Evolutionary conservation across 2,888 invertebrate genomes (phyloP).

Genomic region (Nomada goodeniana): DNA sequence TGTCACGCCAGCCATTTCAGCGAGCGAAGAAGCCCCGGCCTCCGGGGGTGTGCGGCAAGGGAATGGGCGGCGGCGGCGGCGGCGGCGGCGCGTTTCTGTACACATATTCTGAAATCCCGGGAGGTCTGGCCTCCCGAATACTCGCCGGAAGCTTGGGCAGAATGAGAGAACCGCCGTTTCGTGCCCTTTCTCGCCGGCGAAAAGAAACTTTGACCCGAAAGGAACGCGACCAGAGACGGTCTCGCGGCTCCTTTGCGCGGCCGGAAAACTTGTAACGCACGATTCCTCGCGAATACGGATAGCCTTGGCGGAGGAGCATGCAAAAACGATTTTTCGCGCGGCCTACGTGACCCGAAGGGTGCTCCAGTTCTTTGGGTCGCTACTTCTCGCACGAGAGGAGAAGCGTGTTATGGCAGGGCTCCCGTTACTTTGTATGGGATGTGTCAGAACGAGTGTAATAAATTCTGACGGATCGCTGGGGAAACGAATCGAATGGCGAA

Average conservation of each 20-base stretch:
- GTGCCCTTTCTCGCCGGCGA: conserved; percentile 45
- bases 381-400: too few species aligned
- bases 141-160: conserved; percentile 52
- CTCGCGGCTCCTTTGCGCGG: not conserved
- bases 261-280: conserved; percentile 52
- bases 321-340: too few species aligned
- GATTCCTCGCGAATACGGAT: conserved; percentile 36
- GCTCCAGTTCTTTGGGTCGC: too few species aligned
- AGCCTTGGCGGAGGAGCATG: not conserved
- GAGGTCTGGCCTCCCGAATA: conserved; percentile 57
- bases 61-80: not conserved
- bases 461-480: too few species aligned
- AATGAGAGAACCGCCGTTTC: conserved; percentile 57
- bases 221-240: conserved; percentile 19
- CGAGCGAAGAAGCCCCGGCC: conserved; percentile 26
- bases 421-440: too few species aligned
- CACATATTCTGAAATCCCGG: conserved; percentile 69
- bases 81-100: conserved; percentile 43
- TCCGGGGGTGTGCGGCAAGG: conserved; percentile 24
- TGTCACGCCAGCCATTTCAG: conserved; percentile 70
- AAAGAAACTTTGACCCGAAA: conserved; percentile 61
- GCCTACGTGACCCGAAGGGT: too few species aligned
- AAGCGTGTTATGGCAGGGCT: too few species aligned
- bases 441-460: too few species aligned
- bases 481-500: too few species aligned